A percentile compares a stretch with the other conserved stretches of the same genome.
phyloP scores from a whole-genome alignment of 2,797 vertebrate genomes.

The Eulemur coronatus region DNA sequence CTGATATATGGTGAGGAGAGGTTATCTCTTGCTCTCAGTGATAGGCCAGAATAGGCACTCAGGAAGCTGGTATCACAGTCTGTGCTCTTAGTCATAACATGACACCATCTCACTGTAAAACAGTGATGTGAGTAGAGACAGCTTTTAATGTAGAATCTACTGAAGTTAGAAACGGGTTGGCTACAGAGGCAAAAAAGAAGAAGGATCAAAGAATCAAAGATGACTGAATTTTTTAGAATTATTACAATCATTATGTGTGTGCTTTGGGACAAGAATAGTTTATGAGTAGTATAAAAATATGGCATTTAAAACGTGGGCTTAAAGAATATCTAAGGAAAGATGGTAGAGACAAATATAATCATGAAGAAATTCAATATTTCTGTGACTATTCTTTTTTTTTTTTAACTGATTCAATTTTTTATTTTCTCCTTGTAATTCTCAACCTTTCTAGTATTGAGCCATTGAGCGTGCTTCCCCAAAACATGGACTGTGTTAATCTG shows the following conservation, averaged over 20 bases:
- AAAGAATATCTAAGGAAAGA: neutral
- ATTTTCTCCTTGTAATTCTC: neutral
- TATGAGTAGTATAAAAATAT: neutral
- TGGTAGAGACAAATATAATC: neutral
- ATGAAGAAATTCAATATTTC: neutral
- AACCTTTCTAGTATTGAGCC: neutral
- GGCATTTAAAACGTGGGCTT: neutral
- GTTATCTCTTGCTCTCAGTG: neutral
- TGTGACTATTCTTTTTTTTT: too few relatives aligned
- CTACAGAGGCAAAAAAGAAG: neutral
- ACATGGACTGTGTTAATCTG: neutral
- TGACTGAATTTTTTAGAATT: neutral
- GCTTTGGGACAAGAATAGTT: neutral
- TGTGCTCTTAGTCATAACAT: neutral
- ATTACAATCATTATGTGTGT: neutral
- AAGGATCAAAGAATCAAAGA: neutral
- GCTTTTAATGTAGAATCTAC: neutral
- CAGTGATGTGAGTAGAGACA: neutral
- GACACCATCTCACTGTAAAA: neutral
- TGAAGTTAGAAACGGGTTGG: neutral
- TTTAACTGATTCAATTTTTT: neutral
- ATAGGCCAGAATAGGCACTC: neutral
- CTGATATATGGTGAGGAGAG: neutral
- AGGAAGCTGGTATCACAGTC: neutral
- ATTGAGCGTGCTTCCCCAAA: neutral